Conservation (phyloP, 2,888 invertebrate species). For the Cantharis lateralis region DNA sequence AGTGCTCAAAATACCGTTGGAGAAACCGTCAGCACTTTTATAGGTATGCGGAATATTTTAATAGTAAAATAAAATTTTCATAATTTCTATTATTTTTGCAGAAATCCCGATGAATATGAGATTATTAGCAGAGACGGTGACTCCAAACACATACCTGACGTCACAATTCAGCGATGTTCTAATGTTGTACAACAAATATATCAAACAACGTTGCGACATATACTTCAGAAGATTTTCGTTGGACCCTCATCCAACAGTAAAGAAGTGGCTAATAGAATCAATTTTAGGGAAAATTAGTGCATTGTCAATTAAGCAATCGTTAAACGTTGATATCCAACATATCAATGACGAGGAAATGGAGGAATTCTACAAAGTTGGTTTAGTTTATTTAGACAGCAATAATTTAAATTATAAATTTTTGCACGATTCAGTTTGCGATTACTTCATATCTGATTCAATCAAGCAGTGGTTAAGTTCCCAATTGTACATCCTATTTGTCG, state of each 20-base stretch:
- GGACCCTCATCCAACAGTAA: neutral
- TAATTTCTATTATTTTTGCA: neutral
- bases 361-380: constrained; percentile 19
- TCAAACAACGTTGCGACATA: constrained; percentile 3
- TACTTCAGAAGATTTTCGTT: constrained; percentile 12
- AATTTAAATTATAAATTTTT: constrained; percentile 5
- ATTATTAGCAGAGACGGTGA: constrained; percentile 20
- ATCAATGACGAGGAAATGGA: neutral
- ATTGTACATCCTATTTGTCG: neutral
- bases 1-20: constrained; percentile 11
- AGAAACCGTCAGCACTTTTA: constrained; percentile 7
- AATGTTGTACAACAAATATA: constrained; percentile 6
- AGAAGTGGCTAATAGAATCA: constrained; percentile 5
- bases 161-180: neutral
- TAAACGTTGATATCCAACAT: neutral
- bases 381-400: constrained; percentile 8
- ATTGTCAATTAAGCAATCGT: constrained; percentile 4
- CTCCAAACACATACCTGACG: neutral
- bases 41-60: constrained; percentile 9
- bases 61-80: neutral
- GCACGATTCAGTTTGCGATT: constrained; percentile 22
- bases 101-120: constrained; percentile 22
- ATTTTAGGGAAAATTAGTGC: constrained; percentile 3
- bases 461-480: constrained; percentile 8
- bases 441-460: constrained; percentile 7